phyloP scores from a whole-genome alignment of 1,140 invertebrate species.

The Phymorhynchus buccinoides region DNA sequence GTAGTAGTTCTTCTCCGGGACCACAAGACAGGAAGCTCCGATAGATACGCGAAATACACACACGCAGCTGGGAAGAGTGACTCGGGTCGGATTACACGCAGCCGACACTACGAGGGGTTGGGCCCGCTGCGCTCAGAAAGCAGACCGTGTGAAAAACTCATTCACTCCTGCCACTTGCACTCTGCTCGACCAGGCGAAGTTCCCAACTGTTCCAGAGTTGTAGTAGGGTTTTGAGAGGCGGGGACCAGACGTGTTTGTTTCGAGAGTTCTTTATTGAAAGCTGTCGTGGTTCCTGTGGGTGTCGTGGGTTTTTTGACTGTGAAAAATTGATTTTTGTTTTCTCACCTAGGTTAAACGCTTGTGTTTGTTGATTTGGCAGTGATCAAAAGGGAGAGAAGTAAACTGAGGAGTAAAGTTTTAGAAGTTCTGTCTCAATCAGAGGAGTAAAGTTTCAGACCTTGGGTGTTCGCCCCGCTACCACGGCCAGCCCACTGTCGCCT shows the following conservation, averaged over 20 bases:
- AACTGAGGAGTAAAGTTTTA: too few species aligned
- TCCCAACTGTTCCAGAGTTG: too few species aligned
- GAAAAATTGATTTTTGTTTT: too few species aligned
- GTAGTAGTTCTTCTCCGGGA: too few species aligned
- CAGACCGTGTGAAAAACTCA: constrained; percentile 1
- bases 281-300: background rate
- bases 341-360: too few species aligned
- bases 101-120: background rate
- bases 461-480: background rate
- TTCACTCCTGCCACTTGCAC: background rate
- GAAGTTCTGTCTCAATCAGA: too few species aligned
- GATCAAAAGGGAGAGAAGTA: too few species aligned
- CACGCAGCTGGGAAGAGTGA: constrained; percentile 27
- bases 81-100: constrained; percentile 18
- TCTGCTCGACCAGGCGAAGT: background rate
- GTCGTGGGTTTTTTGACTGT: background rate
- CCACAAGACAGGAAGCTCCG: background rate
- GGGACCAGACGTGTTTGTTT: background rate
- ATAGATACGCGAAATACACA: background rate
- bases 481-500: background rate
- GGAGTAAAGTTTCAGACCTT: background rate
- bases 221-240: too few species aligned
- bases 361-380: too few species aligned
- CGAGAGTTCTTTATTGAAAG: background rate
- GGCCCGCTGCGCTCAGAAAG: background rate